These are phyloP conservation scores for Atopsyche davidsoni DNA, from an alignment of 1,140 invertebrate species.

Conservation along the genomic window DNA sequence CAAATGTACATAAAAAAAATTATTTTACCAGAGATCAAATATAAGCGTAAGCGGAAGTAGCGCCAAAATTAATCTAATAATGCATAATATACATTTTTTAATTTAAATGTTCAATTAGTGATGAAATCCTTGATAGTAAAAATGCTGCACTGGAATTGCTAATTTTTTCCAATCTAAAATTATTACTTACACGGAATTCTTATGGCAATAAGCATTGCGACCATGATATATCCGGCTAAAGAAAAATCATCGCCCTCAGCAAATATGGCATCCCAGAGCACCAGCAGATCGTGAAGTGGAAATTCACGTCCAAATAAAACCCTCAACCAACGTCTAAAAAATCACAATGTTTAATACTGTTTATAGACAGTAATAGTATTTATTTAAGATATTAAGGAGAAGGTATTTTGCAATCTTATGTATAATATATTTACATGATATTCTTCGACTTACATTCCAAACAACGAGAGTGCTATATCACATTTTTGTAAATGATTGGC, in stretches of 20 bases:
- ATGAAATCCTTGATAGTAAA: no score
- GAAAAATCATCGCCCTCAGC: slow-evolving; percentile 58
- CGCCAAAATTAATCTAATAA: no score
- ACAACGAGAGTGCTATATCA: slow-evolving; percentile 66
- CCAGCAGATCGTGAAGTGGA: slow-evolving; percentile 61
- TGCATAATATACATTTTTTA: no score
- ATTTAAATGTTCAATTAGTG: no score
- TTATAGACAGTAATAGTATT: slow-evolving; percentile 2
- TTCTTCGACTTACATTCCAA: slow-evolving; percentile 71
- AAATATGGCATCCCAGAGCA: slow-evolving; percentile 74
- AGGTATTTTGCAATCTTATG: no score
- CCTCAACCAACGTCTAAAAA: slow-evolving; percentile 63
- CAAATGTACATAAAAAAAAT: slow-evolving; percentile 1
- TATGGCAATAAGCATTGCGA: slow-evolving; percentile 65
- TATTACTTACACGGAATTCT: slow-evolving; percentile 54
- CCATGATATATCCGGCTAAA: slow-evolving; percentile 65
- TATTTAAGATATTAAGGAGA: neutral
- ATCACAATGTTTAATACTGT: slow-evolving; percentile 15
- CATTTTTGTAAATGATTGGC: slow-evolving; percentile 58
- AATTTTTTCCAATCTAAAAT: neutral
- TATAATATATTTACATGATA: no score
- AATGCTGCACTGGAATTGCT: neutral
- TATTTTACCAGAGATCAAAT: neutral
- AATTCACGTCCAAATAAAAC: slow-evolving; percentile 71
- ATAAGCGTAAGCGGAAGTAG: no score